A percentile compares a stretch with the other conserved stretches of the same genome.
phyloP scores from a whole-genome alignment of 1,140 invertebrate species.

The Linepithema humile region DNA sequence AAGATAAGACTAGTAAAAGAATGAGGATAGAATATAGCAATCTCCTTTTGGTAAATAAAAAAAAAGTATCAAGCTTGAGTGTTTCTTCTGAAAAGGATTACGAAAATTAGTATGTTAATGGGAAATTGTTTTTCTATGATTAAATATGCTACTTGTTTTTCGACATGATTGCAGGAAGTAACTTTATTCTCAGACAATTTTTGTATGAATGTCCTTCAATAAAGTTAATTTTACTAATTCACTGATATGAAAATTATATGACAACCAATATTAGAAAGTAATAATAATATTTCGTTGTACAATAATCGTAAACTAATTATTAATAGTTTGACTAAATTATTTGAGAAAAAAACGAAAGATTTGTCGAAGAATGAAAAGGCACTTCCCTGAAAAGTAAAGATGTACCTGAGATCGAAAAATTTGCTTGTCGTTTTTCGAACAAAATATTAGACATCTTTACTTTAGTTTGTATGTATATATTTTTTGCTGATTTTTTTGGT shows the following conservation, averaged over 20 bases:
- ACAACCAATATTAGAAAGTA: too few species aligned
- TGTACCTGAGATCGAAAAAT: neutral
- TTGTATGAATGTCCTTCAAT: neutral
- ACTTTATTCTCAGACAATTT: slow-evolving; percentile 11
- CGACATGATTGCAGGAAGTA: neutral
- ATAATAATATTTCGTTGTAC: too few species aligned
- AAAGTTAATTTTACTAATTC: neutral
- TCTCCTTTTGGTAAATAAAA: slow-evolving; percentile 1
- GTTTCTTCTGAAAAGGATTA: slow-evolving; percentile 30
- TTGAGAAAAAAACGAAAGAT: neutral
- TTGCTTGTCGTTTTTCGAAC: neutral
- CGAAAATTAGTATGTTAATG: neutral
- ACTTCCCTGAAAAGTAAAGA: neutral
- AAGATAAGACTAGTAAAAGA: slow-evolving; percentile 44
- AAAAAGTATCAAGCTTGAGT: slow-evolving; percentile 19
- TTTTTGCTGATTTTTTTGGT: neutral
- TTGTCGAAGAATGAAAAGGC: neutral
- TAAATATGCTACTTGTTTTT: neutral
- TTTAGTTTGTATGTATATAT: neutral
- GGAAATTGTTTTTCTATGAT: neutral
- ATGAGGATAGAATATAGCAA: slow-evolving; percentile 5
- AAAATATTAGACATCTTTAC: neutral
- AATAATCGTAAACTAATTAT: neutral
- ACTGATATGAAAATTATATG: neutral
- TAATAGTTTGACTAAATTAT: neutral